Percentiles rank a stretch among this genome's conserved stretches.
Conservation (phyloP, 2,888 invertebrate genomes). For the Sarcophaga carnaria region DNA sequence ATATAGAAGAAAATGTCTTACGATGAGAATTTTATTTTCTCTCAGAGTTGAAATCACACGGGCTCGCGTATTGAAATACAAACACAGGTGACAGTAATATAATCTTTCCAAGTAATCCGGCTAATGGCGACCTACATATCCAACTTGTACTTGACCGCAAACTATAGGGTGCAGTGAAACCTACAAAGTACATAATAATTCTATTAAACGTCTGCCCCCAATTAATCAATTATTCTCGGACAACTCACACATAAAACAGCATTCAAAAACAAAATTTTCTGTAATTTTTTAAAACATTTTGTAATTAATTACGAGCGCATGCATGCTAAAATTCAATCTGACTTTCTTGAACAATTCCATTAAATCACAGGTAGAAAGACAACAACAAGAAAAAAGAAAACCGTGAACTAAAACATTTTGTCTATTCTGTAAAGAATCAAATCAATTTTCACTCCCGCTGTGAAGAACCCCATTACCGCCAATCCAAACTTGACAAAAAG, state of each 20-base stretch:
- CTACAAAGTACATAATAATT: no score
- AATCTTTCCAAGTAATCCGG: no score
- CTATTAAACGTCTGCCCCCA: no score
- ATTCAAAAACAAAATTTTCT: background rate
- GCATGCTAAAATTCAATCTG: conserved; percentile 54
- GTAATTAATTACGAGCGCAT: conserved; percentile 43
- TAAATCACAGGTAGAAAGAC: background rate
- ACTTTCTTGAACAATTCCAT: conserved; percentile 41
- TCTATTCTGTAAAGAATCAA: conserved; percentile 20
- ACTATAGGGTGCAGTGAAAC: no score
- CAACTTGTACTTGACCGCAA: no score
- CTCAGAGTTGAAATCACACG: fast-evolving
- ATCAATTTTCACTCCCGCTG: conserved; percentile 58
- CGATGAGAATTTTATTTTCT: no score
- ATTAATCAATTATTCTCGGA: no score
- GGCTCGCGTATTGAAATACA: no score
- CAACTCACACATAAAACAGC: fast-evolving
- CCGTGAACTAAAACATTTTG: background rate
- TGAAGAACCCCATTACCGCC: conserved; percentile 1
- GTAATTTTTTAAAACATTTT: conserved; percentile 12
- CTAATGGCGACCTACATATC: no score
- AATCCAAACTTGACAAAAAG: conserved; percentile 1
- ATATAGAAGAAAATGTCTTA: no score
- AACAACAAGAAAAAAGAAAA: no score
- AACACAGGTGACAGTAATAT: no score